Conservation (phyloP, 2,113 vertebrate species). For the Pterocles burchelli region DNA sequence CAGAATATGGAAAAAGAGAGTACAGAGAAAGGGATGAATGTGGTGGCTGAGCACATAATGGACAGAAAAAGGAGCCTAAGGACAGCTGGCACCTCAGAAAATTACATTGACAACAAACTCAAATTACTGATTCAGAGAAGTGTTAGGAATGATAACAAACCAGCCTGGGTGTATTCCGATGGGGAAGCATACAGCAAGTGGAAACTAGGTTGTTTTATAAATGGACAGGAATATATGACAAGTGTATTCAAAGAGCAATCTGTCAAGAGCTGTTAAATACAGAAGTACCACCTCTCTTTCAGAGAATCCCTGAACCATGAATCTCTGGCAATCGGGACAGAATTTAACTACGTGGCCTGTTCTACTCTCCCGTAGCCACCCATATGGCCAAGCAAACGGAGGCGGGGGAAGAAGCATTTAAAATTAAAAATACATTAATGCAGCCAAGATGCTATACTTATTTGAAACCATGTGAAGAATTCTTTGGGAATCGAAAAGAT, state of each 20-base stretch:
- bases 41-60: neutral
- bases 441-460: neutral
- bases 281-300: neutral
- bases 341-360: neutral
- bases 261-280: neutral
- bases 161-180: neutral
- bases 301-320: neutral
- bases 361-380: neutral
- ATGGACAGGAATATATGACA: neutral
- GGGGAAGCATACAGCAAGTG: neutral
- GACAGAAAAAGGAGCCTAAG: neutral
- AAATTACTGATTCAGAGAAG: neutral
- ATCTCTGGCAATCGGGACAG: neutral
- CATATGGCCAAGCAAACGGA: neutral
- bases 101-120: neutral
- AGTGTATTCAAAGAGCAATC: neutral
- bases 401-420: neutral
- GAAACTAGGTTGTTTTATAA: neutral
- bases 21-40: neutral
- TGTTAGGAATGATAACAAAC: neutral
- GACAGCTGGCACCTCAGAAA: neutral
- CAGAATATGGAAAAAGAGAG: neutral
- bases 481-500: neutral
- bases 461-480: neutral
- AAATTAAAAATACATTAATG: neutral